A percentile compares a stretch with the other conserved stretches of the same genome.
Evolutionary conservation across 2,888 invertebrate genomes (phyloP).

Genomic region (Tridacna gigas): DNA sequence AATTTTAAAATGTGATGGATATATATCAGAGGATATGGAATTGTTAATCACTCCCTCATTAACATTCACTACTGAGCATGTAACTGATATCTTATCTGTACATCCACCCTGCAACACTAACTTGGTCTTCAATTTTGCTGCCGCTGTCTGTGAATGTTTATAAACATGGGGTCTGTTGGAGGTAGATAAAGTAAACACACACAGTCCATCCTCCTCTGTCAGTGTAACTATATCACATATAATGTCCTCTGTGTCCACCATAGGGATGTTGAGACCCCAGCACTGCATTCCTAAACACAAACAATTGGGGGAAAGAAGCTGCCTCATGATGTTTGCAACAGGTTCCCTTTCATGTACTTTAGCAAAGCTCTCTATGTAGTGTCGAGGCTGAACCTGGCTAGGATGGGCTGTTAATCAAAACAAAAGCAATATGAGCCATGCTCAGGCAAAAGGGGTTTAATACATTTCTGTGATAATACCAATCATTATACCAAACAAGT

Average conservation of each 20-base stretch:
- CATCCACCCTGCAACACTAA: constrained; percentile 74
- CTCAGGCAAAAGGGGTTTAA: too few species aligned
- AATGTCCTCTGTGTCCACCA: constrained; percentile 46
- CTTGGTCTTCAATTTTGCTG: constrained; percentile 65
- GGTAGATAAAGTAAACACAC: constrained; percentile 67
- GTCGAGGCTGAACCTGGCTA: constrained; percentile 66
- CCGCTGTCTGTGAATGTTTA: constrained; percentile 61
- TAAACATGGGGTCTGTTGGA: constrained; percentile 40
- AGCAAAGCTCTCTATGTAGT: constrained; percentile 64
- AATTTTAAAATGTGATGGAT: constrained; percentile 71
- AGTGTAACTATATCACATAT: constrained; percentile 68
- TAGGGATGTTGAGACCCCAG: constrained; percentile 70
- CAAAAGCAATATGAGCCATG: background rate
- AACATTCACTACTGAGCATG: constrained; percentile 64
- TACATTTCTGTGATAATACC: too few species aligned
- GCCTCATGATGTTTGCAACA: constrained; percentile 41
- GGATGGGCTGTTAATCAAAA: constrained; percentile 44
- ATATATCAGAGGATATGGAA: constrained; percentile 56
- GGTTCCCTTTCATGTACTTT: constrained; percentile 50
- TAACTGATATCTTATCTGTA: constrained; percentile 69
- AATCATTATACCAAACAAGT: too few species aligned
- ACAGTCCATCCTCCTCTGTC: constrained; percentile 67
- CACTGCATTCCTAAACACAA: constrained; percentile 70
- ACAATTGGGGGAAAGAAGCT: constrained; percentile 43
- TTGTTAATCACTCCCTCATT: constrained; percentile 9